Percentiles rank a stretch among this genome's conserved stretches.
phyloP scores from a whole-genome alignment of 2,113 vertebrate genomes.

The Pelmatolapia mariae region DNA sequence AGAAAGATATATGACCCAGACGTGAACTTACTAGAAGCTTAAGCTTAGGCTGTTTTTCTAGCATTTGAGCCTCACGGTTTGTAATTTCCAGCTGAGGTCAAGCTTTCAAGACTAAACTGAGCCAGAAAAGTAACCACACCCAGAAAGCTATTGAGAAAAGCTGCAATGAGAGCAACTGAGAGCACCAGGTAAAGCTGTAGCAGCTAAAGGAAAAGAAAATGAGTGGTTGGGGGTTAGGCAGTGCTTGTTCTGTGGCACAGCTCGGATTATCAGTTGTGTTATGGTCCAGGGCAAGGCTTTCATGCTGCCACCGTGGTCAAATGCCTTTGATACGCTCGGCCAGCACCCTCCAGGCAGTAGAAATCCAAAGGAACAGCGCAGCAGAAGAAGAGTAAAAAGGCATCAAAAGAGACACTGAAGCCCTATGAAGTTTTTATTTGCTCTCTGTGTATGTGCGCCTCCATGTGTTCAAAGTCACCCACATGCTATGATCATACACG shows the following conservation, averaged over 20 bases:
- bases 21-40: not conserved
- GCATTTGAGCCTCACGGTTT: not conserved
- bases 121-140: not conserved
- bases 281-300: conserved; percentile 54
- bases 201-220: not conserved
- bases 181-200: not conserved
- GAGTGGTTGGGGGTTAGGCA: not conserved
- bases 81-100: not conserved
- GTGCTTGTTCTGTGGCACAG: conserved; percentile 41
- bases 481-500: conserved; percentile 27
- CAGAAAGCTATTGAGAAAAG: not conserved
- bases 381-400: conserved; percentile 25
- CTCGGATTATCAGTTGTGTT: conserved; percentile 51
- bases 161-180: not conserved
- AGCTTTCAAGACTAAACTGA: conserved; percentile 13
- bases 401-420: conserved; percentile 25
- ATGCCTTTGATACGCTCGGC: conserved; percentile 60
- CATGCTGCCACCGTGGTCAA: conserved; percentile 58
- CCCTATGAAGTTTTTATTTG: conserved; percentile 10
- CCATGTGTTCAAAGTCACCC: conserved; percentile 34
- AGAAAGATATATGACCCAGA: not conserved
- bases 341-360: conserved; percentile 16
- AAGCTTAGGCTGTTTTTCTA: not conserved
- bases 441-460: not conserved
- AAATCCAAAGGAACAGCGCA: conserved; percentile 30